Conservation (phyloP, 1,140 invertebrate species). For the honey bee (Apis mellifera) region DNA sequence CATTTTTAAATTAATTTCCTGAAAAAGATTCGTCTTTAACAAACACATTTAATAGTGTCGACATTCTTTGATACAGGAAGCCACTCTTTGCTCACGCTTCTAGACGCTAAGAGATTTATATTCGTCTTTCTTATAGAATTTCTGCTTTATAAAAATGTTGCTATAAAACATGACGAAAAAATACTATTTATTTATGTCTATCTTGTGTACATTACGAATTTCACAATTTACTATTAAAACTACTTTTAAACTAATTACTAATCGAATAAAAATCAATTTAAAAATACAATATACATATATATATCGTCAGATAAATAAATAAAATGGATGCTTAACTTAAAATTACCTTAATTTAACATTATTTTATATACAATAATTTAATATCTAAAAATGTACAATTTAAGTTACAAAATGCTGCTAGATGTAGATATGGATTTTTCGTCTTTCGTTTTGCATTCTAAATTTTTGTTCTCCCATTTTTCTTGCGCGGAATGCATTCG, state of each 20-base stretch:
- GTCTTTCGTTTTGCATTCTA: constrained; percentile 29
- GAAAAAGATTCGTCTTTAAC: background rate
- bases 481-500: constrained; percentile 38
- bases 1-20: background rate
- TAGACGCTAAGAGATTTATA: background rate
- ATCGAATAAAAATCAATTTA: background rate
- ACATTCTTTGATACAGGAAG: background rate
- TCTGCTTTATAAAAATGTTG: too few species aligned
- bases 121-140: background rate
- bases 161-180: background rate
- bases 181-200: background rate
- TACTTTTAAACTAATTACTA: constrained; percentile 4
- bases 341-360: background rate
- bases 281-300: background rate
- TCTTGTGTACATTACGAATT: background rate
- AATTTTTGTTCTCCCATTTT: constrained; percentile 50
- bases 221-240: background rate
- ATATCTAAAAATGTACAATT: background rate
- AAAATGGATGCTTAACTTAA: background rate
- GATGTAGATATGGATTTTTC: constrained; percentile 51
- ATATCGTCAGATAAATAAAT: constrained; percentile 29
- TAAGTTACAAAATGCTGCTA: constrained; percentile 52
- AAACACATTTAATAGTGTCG: background rate
- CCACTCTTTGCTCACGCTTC: background rate
- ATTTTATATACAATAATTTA: constrained; percentile 27